A percentile compares a stretch with the other conserved stretches of the same genome.
Evolutionary conservation across 2,888 invertebrate genomes (phyloP).

Genomic region (Vandiemenella viatica): DNA sequence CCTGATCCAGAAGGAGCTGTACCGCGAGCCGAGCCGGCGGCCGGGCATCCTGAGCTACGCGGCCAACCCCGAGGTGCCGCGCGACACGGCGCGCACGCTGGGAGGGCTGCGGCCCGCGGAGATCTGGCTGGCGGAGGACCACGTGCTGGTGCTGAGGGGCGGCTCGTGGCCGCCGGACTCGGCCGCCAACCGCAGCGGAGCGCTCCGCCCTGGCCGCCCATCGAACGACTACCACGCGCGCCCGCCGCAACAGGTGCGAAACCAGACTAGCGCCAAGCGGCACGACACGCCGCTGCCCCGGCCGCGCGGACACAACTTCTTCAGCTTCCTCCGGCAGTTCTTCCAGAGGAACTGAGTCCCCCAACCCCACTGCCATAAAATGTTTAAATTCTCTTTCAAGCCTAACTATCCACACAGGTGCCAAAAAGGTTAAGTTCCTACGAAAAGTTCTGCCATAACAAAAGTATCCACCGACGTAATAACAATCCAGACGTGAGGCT

Average conservation of each 20-base stretch:
- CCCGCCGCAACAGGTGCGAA: slow-evolving; percentile 55
- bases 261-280: slow-evolving; percentile 58
- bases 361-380: too few species aligned
- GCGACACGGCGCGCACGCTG: slow-evolving; percentile 61
- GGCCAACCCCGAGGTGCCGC: slow-evolving; percentile 62
- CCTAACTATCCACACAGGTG: too few species aligned
- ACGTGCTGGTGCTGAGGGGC: slow-evolving; percentile 66
- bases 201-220: slow-evolving; percentile 49
- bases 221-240: slow-evolving; percentile 45
- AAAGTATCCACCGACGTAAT: too few species aligned
- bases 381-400: too few species aligned
- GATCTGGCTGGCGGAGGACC: slow-evolving; percentile 82
- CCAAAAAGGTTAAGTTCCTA: too few species aligned
- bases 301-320: background rate
- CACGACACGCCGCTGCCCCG: background rate
- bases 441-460: too few species aligned
- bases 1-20: slow-evolving; percentile 71
- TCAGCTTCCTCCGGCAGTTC: too few species aligned
- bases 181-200: slow-evolving; percentile 24
- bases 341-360: background rate
- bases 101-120: slow-evolving; percentile 73
- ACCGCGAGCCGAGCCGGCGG: slow-evolving; percentile 49
- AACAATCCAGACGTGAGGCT: too few species aligned
- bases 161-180: slow-evolving; percentile 44
- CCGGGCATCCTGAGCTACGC: slow-evolving; percentile 74